Evolutionary conservation across 2,888 invertebrate species (phyloP).

Genomic region (Abrostola tripartita): DNA sequence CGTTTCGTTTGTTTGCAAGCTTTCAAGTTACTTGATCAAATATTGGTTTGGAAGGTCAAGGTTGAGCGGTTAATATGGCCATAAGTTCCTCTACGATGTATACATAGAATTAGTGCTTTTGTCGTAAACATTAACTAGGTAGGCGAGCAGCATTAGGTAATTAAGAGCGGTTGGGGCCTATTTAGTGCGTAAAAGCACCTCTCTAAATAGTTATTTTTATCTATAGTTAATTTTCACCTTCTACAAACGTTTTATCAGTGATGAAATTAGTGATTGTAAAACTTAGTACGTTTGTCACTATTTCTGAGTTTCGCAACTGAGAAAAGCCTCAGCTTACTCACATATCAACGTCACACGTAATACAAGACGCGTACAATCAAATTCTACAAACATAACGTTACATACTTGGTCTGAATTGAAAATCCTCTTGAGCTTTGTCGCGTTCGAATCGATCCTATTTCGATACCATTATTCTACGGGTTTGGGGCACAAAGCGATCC

Average conservation of each 20-base stretch:
- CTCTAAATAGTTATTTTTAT: too few relatives aligned
- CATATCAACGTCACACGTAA: slow-evolving; percentile 2
- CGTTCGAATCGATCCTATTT: slow-evolving; percentile 49
- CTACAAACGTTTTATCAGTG: too few relatives aligned
- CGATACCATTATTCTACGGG: slow-evolving; percentile 55
- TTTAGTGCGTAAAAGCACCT: too few relatives aligned
- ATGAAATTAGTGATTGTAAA: too few relatives aligned
- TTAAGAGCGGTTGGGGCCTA: slow-evolving; percentile 5
- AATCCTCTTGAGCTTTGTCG: slow-evolving; percentile 50
- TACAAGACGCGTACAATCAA: slow-evolving; percentile 19
- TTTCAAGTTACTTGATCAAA: slow-evolving; percentile 62
- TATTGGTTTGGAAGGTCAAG: slow-evolving; percentile 52
- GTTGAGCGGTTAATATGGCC: slow-evolving; percentile 41
- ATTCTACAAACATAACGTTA: slow-evolving; percentile 36
- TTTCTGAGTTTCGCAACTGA: not conserved
- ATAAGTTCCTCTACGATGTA: slow-evolving; percentile 27
- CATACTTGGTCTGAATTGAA: slow-evolving; percentile 45
- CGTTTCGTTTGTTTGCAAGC: slow-evolving; percentile 61
- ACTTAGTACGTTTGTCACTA: too few relatives aligned
- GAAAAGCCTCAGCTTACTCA: slow-evolving; percentile 2
- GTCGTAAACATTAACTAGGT: slow-evolving; percentile 42
- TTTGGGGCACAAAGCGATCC: slow-evolving; percentile 54
- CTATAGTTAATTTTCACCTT: too few relatives aligned
- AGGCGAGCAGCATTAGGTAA: slow-evolving; percentile 9
- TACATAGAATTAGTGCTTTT: slow-evolving; percentile 36